Evolutionary conservation across 2,113 vertebrate species (phyloP).

Genomic region (Sceloporus undulatus): DNA sequence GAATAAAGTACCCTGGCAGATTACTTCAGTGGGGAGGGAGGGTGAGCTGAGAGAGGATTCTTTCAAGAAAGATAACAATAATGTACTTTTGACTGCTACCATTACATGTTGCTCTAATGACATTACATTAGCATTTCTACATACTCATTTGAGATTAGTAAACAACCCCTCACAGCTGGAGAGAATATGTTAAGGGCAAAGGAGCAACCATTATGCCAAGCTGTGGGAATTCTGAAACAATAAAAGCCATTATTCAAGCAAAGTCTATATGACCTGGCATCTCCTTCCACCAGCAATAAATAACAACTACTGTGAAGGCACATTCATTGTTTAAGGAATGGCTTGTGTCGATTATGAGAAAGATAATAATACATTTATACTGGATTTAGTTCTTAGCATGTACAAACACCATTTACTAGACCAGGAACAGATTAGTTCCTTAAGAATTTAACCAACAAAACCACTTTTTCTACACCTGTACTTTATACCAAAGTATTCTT

Average conservation of each 20-base stretch:
- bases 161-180: background rate
- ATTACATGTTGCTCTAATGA: background rate
- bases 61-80: background rate
- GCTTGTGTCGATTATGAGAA: background rate
- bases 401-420: background rate
- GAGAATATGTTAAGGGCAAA: background rate
- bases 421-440: background rate
- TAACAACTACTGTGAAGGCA: background rate
- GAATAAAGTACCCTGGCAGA: background rate
- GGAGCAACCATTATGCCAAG: conserved; percentile 1
- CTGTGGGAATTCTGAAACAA: background rate
- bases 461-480: background rate
- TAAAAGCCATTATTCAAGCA: conserved; percentile 11
- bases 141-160: conserved; percentile 1
- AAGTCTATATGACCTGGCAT: background rate
- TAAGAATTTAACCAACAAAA: conserved; percentile 30
- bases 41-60: no score
- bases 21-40: background rate
- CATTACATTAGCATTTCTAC: background rate
- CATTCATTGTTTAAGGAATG: background rate
- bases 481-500: conserved; percentile 7
- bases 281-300: conserved; percentile 32
- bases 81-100: background rate
- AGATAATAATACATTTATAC: background rate
- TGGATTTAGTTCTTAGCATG: background rate